Evolutionary conservation across 2,113 vertebrate species (phyloP), one percentile per base, ranked within the genome.

Genomic region (Scatophagus argus): DNA sequence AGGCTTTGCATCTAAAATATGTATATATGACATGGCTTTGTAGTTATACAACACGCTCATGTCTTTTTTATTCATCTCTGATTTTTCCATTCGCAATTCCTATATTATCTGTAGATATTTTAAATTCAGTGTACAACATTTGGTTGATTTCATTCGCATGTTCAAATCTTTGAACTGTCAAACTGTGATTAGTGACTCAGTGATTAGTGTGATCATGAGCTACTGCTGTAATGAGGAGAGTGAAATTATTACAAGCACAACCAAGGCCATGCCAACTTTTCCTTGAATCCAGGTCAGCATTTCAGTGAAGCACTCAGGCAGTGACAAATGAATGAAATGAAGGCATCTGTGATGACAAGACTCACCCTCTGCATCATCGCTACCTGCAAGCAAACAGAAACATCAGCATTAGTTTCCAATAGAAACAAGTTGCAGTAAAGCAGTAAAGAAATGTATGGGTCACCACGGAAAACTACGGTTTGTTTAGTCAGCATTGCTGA

Each of bases 311-410:
- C 52, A 82, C 0, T 63, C 77, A 77, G 62, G 72, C 64, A 47
- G 77, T 62, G 69, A 55, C n/a, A 6, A n/a, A 39, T 46, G 34
- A 55, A 31, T 39, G 27, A 61, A 7, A 38, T 31, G 0, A 17
- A 19, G 52, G n/a, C n/a, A 46, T 29, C 5, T 11, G 65, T 12
- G 52, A 79, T 8, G 11, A 16, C 11, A 39, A 2, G 17, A 92
- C 93, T 93, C 55, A 93, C 93, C 92, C 61, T 92, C 89, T 56
- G 83, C 86, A 2, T 72, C 82, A 6, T 82, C 84, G 12, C 0
- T 14, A 39, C 86, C 93, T 94, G 74, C 34, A 91, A 83, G 49
- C 8, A 82, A 66, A 77, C 14, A 90, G 12, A 90, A 70, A 81
- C 3, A 41, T 11, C 3, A 36, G 31, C 0, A 23, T 60, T 10